Evolutionary conservation across 1,140 invertebrate genomes (phyloP), one percentile per base, ranked within the genome.

Genomic region (Papilio machaon): DNA sequence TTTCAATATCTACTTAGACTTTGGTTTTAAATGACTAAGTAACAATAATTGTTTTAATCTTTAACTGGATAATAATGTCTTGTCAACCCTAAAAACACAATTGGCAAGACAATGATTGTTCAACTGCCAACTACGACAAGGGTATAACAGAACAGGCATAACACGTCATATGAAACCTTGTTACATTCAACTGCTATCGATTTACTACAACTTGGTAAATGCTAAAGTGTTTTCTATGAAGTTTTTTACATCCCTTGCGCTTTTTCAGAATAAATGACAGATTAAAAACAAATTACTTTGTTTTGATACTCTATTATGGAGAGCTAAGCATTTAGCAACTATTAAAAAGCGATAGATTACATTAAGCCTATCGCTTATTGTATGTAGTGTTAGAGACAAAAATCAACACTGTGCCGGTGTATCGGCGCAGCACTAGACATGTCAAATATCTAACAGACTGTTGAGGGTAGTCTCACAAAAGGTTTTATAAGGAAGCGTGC

Each of bases 71-170:
- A 79, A 52, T 73, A 47, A 77, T 67, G 13, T n/a, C 52, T 46
- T 23, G 77, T 80, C 80, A 81, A 47, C 80, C 76, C 76, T 81
- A 64, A 67, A 35, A 38, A 79, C 35, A 79, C 77, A 79, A 79
- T 79, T 79, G 77, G 58, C 77, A 58, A 23, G 79, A 86, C 86
- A 87, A 85, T 86, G 80, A 86, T 86, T 84, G 84, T 86, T 84
- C 83, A 86, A 83, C 82, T 86, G 85, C 82, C 84, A 84, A 84
- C 82, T 75, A 52, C 83, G 86, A 85, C 83, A 84, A 84, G 86
- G 86, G 84, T 85, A 82, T 54, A 81, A 19, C 81, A 84, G 84
- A 88, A 86, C 82, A 78, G 80, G 49, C 43, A 52, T 79, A 80
- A 70, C 79, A 78, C 83, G 82, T 84, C 84, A 83, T 70, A 84